Percentiles rank a stretch among this genome's conserved stretches.
Evolutionary conservation across 1,140 invertebrate species (phyloP).

Genomic region (Drosophila erecta): DNA sequence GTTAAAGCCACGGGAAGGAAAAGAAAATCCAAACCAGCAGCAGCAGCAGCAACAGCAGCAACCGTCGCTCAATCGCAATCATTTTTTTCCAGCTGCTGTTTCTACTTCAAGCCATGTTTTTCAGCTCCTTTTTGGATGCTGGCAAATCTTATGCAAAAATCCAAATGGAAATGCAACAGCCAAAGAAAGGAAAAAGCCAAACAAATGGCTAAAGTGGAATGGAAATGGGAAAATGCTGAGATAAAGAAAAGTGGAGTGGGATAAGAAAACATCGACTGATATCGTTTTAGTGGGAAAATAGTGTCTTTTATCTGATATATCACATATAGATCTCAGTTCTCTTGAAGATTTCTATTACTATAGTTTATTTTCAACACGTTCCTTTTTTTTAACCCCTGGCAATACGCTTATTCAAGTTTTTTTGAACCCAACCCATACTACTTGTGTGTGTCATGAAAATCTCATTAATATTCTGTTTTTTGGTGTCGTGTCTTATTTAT

Average conservation of each 20-base stretch:
- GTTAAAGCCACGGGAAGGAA: conserved; percentile 64
- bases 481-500: conserved; percentile 30
- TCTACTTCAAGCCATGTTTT: conserved; percentile 24
- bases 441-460: conserved; percentile 6
- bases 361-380: too few relatives aligned
- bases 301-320: too few relatives aligned
- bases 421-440: conserved; percentile 1
- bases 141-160: conserved; percentile 77
- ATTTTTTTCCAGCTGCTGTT: conserved; percentile 38
- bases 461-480: conserved; percentile 50
- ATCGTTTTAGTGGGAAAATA: conserved; percentile 4
- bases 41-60: conserved; percentile 46
- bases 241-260: conserved; percentile 12
- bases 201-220: conserved; percentile 32
- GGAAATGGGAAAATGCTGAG: conserved; percentile 4
- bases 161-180: conserved; percentile 66
- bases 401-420: conserved; percentile 16
- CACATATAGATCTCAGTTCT: too few relatives aligned
- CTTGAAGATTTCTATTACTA: too few relatives aligned
- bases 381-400: neutral
- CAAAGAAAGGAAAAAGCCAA: conserved; percentile 34
- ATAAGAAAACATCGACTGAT: conserved; percentile 24
- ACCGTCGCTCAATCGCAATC: conserved; percentile 69
- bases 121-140: conserved; percentile 3
- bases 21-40: conserved; percentile 68